Base-by-base conservation (phyloP, 2,888 invertebrate species). In the Colostygia pectinataria region DNA sequence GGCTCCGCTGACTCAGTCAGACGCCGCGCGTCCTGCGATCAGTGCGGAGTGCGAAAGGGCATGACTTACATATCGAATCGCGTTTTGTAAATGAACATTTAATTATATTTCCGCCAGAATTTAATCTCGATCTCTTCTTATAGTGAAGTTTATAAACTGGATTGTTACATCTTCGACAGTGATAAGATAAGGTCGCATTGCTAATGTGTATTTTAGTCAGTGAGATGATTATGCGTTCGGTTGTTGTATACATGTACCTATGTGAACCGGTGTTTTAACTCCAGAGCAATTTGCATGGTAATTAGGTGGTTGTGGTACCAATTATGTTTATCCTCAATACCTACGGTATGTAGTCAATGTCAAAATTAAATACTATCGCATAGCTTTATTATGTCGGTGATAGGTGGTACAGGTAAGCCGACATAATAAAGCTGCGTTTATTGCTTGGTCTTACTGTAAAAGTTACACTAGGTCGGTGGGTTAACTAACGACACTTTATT, bases 31-130 rank as follows among this genome's bases (percentile, higher is more conserved):
- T 71, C 77, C n/a, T n/a, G n/a, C n/a, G n/a, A n/a, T n/a, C 62
- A 61, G 81, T 63, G 67, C 80, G 80, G 78, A 83, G 80, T 65
- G 68, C 80, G 83, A 80, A 84, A 80, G 78, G 77, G 75, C 68
- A 73, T 59, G n/a, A 23, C 4, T 20, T 1, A 20, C n/a, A n/a
- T n/a, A n/a, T n/a, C n/a, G n/a, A n/a, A n/a, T n/a, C n/a, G n/a
- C n/a, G n/a, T 20, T 44, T 46, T 33, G 45, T 46, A 45, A 57
- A 50, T 53, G 49, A 50, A 51, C 20, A 6, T 5, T 20, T 24
- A 33, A 38, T 39, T 42, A 7, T 44, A 28, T 55, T 57, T 51
- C 46, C 49, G 54, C 47, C 53, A 55, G 41, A 46, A 41, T 44
- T 46, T 25, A 42, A 31, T 37, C 18, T 20, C 24, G 13, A 20